These are phyloP conservation scores for Microtus oregoni DNA, from an alignment of 2,113 vertebrate genomes.

Conservation along the genomic window DNA sequence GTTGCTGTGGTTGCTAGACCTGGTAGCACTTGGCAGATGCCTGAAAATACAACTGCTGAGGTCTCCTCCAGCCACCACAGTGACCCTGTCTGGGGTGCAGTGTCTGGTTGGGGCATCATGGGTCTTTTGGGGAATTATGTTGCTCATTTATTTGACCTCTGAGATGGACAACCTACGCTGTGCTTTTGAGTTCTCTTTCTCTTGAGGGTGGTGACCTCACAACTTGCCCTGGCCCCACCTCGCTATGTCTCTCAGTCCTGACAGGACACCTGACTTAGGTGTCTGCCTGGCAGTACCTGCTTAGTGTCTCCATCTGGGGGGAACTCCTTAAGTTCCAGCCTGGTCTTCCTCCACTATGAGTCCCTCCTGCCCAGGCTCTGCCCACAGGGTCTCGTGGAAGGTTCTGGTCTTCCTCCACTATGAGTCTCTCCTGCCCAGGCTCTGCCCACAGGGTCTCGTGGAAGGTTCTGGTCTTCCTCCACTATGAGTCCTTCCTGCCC, in stretches of 20 bases:
- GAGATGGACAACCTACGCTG: neutral
- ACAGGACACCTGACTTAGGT: neutral
- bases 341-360: neutral
- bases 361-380: neutral
- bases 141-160: neutral
- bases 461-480: neutral
- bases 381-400: too few relatives aligned
- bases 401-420: neutral
- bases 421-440: neutral
- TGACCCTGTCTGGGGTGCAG: neutral
- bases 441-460: too few relatives aligned
- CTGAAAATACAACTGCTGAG: neutral
- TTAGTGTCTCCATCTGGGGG: neutral
- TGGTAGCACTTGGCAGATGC: neutral
- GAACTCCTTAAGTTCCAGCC: too few relatives aligned
- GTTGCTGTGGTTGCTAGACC: neutral
- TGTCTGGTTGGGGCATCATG: neutral
- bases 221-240: neutral
- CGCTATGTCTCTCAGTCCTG: neutral
- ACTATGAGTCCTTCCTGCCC: neutral
- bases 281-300: neutral
- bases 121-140: neutral
- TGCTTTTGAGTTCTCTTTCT: neutral
- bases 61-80: fast-evolving
- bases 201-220: neutral